Conservation (phyloP, 2,888 invertebrate genomes). For the Trachelus stipa region DNA sequence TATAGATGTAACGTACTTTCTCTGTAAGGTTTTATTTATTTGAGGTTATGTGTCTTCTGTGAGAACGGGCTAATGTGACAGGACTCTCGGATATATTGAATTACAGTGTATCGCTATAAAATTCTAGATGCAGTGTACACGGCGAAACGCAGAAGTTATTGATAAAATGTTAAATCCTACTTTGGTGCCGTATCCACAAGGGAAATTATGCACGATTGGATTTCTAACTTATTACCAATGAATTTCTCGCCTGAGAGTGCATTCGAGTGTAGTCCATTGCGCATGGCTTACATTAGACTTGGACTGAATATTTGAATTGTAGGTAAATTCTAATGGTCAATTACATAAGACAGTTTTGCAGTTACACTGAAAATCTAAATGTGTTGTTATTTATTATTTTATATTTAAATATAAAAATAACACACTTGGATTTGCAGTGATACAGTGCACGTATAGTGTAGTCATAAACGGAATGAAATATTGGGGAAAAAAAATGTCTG, state of each 20-base stretch:
- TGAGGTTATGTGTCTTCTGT: neutral
- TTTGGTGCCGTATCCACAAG: neutral
- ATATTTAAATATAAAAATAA: too few relatives aligned
- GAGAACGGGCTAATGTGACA: neutral
- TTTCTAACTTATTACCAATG: neutral
- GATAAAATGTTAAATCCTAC: neutral
- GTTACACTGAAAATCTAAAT: too few relatives aligned
- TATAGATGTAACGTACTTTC: neutral
- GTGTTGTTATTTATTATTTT: too few relatives aligned
- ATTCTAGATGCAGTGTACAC: neutral
- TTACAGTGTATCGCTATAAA: neutral
- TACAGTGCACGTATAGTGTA: neutral
- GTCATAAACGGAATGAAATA: neutral
- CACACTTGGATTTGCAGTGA: neutral
- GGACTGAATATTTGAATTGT: neutral
- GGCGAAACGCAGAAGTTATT: neutral
- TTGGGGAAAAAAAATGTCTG: slow-evolving; percentile 1
- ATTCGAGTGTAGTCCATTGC: neutral
- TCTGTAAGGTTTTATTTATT: neutral
- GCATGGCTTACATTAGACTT: neutral
- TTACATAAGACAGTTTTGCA: neutral
- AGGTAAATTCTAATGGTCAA: neutral
- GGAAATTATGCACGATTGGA: neutral
- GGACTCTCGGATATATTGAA: neutral
- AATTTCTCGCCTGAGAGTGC: neutral